phyloP scores from a whole-genome alignment of 2,888 invertebrate genomes.

The Orthosia gracilis region DNA sequence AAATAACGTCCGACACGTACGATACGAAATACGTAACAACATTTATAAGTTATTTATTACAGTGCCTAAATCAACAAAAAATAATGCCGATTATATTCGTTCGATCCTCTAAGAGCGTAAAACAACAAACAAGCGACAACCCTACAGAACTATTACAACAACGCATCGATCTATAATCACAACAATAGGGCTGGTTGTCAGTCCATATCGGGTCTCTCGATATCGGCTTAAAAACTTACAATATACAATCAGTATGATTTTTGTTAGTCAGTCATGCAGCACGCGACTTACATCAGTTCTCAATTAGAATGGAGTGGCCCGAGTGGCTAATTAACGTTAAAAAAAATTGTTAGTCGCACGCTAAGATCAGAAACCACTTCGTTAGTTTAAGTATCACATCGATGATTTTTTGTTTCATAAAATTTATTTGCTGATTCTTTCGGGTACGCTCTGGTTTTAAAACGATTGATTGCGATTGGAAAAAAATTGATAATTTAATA shows the following conservation, averaged over 20 bases:
- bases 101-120: background rate
- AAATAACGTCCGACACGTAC: too few species aligned
- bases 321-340: constrained; percentile 53
- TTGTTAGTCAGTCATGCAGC: constrained; percentile 52
- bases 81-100: background rate
- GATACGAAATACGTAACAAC: too few species aligned
- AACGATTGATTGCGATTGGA: constrained; percentile 9
- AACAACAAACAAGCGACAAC: constrained; percentile 31
- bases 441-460: constrained; percentile 20
- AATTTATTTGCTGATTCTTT: constrained; percentile 47
- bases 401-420: constrained; percentile 34
- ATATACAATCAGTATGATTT: constrained; percentile 43
- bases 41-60: too few species aligned
- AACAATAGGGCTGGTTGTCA: constrained; percentile 61
- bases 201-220: constrained; percentile 44
- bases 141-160: constrained; percentile 61
- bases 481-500: too few species aligned
- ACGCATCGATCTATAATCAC: constrained; percentile 69
- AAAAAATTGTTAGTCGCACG: constrained; percentile 43
- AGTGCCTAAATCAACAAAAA: background rate
- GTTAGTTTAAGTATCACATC: constrained; percentile 37
- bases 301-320: constrained; percentile 35
- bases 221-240: constrained; percentile 54
- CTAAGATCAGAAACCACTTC: constrained; percentile 55
- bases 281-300: constrained; percentile 56